Conservation (phyloP, 2,797 vertebrate genomes). For the Pterois miles region DNA sequence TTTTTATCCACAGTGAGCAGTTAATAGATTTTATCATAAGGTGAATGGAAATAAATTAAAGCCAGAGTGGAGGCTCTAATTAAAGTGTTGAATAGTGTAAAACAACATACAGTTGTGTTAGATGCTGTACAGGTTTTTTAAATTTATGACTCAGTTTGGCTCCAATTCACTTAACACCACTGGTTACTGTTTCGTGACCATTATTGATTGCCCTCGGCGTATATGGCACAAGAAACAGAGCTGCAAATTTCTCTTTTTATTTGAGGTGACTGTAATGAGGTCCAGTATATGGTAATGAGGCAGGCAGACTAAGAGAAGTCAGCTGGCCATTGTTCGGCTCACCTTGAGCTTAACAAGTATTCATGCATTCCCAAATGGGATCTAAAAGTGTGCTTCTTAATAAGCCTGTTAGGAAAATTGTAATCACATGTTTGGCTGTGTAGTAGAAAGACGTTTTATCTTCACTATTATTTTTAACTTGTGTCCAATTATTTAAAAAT, state of each 20-base stretch:
- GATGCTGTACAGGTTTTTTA: not conserved
- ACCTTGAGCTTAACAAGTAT: slow-evolving; percentile 42
- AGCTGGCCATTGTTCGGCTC: slow-evolving; percentile 37
- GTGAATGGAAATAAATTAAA: not conserved
- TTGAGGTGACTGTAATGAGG: slow-evolving; percentile 60
- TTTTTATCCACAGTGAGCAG: not conserved
- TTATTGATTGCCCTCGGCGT: slow-evolving; percentile 6
- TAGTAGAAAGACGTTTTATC: not conserved
- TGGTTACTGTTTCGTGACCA: slow-evolving; percentile 24
- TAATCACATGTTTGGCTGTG: slow-evolving; percentile 44
- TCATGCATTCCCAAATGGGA: slow-evolving; percentile 25
- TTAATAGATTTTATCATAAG: not conserved
- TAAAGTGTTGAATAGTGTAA: not conserved
- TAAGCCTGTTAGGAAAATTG: slow-evolving; percentile 45
- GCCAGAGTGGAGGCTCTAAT: not conserved
- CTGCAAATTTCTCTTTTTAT: slow-evolving; percentile 34
- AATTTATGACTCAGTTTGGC: slow-evolving; percentile 18
- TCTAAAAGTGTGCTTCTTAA: slow-evolving; percentile 28
- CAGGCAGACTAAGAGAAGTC: slow-evolving; percentile 43
- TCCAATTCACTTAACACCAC: slow-evolving; percentile 14
- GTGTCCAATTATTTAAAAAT: not conserved
- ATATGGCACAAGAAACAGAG: slow-evolving; percentile 16
- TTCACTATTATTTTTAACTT: not conserved
- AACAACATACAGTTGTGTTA: not conserved
- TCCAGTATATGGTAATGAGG: slow-evolving; percentile 50